These are phyloP conservation scores for Hypomecis atomaria DNA, from an alignment of 2,888 invertebrate species.

Conservation along the genomic window DNA sequence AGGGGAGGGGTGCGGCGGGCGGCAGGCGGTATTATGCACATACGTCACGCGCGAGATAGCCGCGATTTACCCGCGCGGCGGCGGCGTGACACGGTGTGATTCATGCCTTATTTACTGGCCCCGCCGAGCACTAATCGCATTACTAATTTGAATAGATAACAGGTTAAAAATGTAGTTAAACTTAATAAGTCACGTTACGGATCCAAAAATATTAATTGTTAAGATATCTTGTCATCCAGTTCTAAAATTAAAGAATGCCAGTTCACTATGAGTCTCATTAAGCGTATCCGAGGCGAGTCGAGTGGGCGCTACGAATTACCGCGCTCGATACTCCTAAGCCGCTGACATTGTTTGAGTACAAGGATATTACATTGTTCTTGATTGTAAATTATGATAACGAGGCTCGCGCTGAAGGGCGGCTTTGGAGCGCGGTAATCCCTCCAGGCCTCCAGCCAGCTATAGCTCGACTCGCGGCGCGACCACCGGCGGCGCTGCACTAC, in stretches of 20 bases:
- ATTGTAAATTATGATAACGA: slow-evolving; percentile 19
- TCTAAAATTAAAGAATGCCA: too few relatives aligned
- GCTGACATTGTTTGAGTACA: slow-evolving; percentile 2
- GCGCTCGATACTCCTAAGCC: not conserved
- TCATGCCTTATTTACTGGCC: not conserved
- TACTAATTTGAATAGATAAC: not conserved
- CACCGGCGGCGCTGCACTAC: not conserved
- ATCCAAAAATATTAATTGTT: too few relatives aligned
- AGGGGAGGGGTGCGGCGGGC: not conserved
- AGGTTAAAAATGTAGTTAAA: too few relatives aligned
- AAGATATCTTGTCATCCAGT: too few relatives aligned
- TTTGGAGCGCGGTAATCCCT: slow-evolving; percentile 12
- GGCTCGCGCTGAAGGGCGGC: not conserved
- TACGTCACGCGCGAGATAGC: slow-evolving; percentile 28
- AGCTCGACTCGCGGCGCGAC: not conserved
- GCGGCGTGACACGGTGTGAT: slow-evolving; percentile 18
- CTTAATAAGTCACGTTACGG: too few relatives aligned
- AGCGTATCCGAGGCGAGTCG: not conserved
- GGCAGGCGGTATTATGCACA: slow-evolving; percentile 12
- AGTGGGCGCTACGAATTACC: not conserved
- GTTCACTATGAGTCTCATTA: too few relatives aligned
- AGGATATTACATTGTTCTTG: not conserved
- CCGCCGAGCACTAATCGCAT: not conserved
- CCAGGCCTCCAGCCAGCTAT: slow-evolving; percentile 3
- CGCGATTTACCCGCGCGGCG: slow-evolving; percentile 23